These are phyloP conservation scores for Eupeodes corollae DNA, from an alignment of 1,140 invertebrate genomes.

Conservation along the genomic window DNA sequence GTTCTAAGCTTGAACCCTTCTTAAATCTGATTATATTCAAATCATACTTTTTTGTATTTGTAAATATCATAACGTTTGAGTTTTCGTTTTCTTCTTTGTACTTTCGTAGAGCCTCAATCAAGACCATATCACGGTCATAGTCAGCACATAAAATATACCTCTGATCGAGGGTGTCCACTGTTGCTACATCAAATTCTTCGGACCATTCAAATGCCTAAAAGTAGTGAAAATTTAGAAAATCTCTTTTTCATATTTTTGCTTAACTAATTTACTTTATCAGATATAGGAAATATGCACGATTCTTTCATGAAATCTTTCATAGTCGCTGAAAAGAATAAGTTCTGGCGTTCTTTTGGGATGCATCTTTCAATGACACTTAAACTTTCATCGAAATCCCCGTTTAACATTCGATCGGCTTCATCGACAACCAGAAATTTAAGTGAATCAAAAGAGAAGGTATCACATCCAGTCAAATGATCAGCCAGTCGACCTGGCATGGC, in stretches of 20 bases:
- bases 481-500: conserved; percentile 83
- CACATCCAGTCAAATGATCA: conserved; percentile 75
- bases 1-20: not conserved
- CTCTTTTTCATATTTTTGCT: not conserved
- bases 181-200: conserved; percentile 54
- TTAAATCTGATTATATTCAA: not conserved
- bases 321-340: conserved; percentile 90
- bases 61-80: conserved; percentile 85
- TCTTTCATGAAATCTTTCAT: conserved; percentile 67
- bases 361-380: conserved; percentile 71
- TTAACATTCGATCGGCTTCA: conserved; percentile 80
- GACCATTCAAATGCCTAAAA: conserved; percentile 44
- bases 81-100: conserved; percentile 59
- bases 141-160: conserved; percentile 79
- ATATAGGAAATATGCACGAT: conserved; percentile 33
- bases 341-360: conserved; percentile 71
- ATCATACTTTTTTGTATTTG: conserved; percentile 83
- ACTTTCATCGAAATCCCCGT: conserved; percentile 68
- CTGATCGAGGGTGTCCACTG: conserved; percentile 81
- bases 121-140: conserved; percentile 85
- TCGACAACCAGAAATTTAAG: conserved; percentile 83
- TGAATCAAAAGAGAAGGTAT: conserved; percentile 69
- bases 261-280: conserved; percentile 19
- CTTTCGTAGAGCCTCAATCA: conserved; percentile 76
- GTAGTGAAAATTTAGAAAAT: not conserved